These are phyloP conservation scores for Brienomyrus longianalis DNA, from an alignment of 2,113 vertebrate species.

Conservation along the genomic window DNA sequence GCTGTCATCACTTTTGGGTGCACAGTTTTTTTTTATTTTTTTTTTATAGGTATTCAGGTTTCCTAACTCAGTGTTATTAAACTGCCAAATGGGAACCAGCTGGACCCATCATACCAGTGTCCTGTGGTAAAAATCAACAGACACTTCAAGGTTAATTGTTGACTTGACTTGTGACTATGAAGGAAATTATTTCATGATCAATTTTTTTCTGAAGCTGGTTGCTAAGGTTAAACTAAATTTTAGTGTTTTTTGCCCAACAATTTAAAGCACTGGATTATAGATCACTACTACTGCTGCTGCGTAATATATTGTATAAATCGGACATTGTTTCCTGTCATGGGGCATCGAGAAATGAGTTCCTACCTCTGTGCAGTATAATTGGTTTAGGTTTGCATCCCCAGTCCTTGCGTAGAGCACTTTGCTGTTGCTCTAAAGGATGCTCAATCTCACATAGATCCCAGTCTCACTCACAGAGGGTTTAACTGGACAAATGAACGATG, in stretches of 20 bases:
- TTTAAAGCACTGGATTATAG: constrained; percentile 17
- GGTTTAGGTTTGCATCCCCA: constrained; percentile 5
- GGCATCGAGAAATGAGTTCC: constrained; percentile 27
- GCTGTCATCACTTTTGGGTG: constrained; percentile 41
- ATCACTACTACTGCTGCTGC: constrained; percentile 22
- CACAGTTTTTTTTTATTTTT: constrained; percentile 11
- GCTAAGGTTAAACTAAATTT: background rate
- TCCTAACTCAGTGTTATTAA: constrained; percentile 39
- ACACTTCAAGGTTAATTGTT: background rate
- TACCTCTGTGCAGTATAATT: constrained; percentile 22
- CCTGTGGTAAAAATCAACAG: background rate
- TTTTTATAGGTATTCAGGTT: constrained; percentile 33
- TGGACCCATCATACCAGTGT: background rate
- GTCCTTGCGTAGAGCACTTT: constrained; percentile 6
- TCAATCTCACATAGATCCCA: background rate
- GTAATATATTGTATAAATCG: constrained; percentile 22
- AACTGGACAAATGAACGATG: background rate
- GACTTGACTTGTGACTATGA: background rate
- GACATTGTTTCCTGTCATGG: constrained; percentile 29
- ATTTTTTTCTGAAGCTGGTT: background rate
- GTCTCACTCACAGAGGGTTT: background rate
- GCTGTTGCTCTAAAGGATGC: too few relatives aligned
- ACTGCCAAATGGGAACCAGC: constrained; percentile 16
- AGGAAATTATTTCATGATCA: background rate
- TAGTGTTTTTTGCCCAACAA: background rate